Base-by-base conservation (phyloP, 1,140 invertebrate species). In the Diabrotica virgifera region DNA sequence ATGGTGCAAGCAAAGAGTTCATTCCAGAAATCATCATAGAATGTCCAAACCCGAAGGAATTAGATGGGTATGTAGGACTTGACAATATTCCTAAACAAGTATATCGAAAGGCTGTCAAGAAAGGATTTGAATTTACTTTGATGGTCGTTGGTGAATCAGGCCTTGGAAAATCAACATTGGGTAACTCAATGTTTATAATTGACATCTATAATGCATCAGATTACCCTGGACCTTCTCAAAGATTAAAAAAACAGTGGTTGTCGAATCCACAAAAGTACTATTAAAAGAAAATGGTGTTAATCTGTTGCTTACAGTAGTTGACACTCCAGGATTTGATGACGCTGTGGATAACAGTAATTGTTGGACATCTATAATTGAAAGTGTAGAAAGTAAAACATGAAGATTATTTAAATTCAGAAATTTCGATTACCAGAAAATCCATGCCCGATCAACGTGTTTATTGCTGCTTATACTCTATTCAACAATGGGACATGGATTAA, bases 131-230 rank as follows among this genome's bases (percentile, higher is more conserved):
- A n/a, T n/a, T n/a, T n/a, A n/a, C n/a, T n/a, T n/a, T 99, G 12
- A 99, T 99, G 97, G 96, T 99, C 70, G 97, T 99, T 66, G 97
- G 97, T 72, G 95, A 98, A 82, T 96, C 95, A 24, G 97, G 97
- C 9, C 82, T 99, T 37, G 98, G 98, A 36, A 99, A 99, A 83
- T 98, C 96, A 8, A 99, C 98, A 7, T 84, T 99, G 72, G 97
- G 99, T 77, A 99, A 99, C 83, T 98, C 97, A n/a, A 91, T 99
- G 87, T 99, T 99, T 82, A 84, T 99, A 56, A 92, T 97, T 64
- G 98, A 99, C 73, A 93, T 98, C 71, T 97, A 97, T 81, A 94
- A 93, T 73, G 82, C 86, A 54, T 67, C 68, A 36, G 78, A 79
- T 69, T 89, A 94, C 81, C 93, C 93, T 11, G 94, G 94, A 9